Percentiles rank a stretch among this genome's conserved stretches.
Evolutionary conservation across 1,140 invertebrate species (phyloP).

Genomic region (Drosophila nigrodunni): DNA sequence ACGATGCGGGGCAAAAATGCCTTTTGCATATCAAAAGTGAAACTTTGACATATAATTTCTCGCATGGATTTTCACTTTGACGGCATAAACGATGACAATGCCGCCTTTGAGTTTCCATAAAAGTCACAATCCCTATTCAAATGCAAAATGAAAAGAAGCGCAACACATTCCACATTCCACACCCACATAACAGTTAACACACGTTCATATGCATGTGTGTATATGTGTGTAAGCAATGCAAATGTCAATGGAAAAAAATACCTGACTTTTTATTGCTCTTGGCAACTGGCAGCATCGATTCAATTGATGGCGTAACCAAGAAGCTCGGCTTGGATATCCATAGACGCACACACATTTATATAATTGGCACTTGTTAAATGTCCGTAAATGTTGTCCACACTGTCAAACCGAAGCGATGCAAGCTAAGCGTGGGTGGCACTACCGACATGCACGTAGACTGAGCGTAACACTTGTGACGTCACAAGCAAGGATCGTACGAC

Average conservation of each 20-base stretch:
- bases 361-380: constrained; percentile 5
- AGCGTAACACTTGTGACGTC: not conserved
- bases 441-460: not conserved
- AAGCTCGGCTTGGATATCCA: not conserved
- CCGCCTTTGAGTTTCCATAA: constrained; percentile 34
- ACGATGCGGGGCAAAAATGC: constrained; percentile 54
- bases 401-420: too few species aligned
- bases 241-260: not conserved
- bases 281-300: not conserved
- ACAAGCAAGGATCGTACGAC: not conserved
- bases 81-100: constrained; percentile 76
- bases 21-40: constrained; percentile 80
- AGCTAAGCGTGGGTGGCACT: not conserved
- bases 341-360: not conserved
- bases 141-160: not conserved
- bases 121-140: constrained; percentile 16
- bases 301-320: not conserved
- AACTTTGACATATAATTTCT: constrained; percentile 83
- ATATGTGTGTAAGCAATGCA: not conserved
- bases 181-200: not conserved
- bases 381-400: not conserved
- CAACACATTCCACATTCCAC: constrained; percentile 5
- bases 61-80: constrained; percentile 82
- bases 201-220: not conserved
- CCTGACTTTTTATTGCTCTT: not conserved